Percentiles rank a stretch among this genome's conserved stretches.
Evolutionary conservation across 2,888 invertebrate genomes (phyloP).

Genomic region (Syritta pipiens): DNA sequence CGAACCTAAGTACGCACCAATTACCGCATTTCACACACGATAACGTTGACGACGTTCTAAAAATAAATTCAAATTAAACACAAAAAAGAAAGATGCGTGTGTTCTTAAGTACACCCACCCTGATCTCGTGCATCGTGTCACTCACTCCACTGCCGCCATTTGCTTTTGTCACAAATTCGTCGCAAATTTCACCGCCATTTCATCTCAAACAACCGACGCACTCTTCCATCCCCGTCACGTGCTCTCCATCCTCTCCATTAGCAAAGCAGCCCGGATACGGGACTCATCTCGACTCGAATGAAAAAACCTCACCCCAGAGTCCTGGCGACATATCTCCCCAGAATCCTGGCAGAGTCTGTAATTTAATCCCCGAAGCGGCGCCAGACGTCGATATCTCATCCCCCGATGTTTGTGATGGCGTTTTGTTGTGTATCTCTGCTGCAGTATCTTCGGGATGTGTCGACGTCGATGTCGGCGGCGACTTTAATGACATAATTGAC

Average conservation of each 20-base stretch:
- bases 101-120: background rate
- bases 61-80: background rate
- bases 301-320: slow-evolving; percentile 1
- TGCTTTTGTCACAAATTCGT: background rate
- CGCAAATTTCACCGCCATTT: slow-evolving; percentile 7
- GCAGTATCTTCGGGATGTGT: slow-evolving; percentile 1
- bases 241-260: slow-evolving; percentile 18
- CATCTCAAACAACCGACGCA: background rate
- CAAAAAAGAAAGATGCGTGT: too few species aligned
- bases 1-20: too few species aligned
- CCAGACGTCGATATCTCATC: slow-evolving; percentile 38
- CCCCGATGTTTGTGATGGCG: background rate
- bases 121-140: background rate
- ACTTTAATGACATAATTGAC: slow-evolving; percentile 38
- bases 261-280: background rate
- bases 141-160: background rate
- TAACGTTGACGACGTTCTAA: background rate
- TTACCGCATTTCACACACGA: slow-evolving; percentile 1
- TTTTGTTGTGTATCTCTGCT: background rate
- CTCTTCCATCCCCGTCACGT: slow-evolving; percentile 34
- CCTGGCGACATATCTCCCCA: slow-evolving; percentile 7
- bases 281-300: slow-evolving; percentile 37
- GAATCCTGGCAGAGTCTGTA: slow-evolving; percentile 14
- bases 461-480: slow-evolving; percentile 1
- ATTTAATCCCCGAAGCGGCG: slow-evolving; percentile 36